Evolutionary conservation across 2,797 vertebrate genomes (phyloP).

Genomic region (Perodicticus potto): DNA sequence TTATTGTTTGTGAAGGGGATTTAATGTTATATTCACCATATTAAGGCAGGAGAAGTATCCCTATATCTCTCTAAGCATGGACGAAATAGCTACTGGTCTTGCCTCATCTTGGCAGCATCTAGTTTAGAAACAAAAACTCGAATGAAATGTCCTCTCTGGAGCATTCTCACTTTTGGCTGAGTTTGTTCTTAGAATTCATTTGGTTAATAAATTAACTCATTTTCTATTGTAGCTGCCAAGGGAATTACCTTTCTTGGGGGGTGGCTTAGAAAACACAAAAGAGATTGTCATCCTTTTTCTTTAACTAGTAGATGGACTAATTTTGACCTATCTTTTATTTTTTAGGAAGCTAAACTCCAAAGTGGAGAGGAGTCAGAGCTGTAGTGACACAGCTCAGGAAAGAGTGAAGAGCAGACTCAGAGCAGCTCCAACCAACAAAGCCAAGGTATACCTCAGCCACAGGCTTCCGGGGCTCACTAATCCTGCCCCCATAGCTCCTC

Average conservation of each 20-base stretch:
- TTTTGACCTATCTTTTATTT: slow-evolving; percentile 26
- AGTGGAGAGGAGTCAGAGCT: slow-evolving; percentile 95
- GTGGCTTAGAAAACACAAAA: slow-evolving; percentile 53
- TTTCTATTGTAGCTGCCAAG: slow-evolving; percentile 59
- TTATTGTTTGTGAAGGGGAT: slow-evolving; percentile 27
- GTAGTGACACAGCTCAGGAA: slow-evolving; percentile 92
- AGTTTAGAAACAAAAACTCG: slow-evolving; percentile 42
- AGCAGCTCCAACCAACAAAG: slow-evolving; percentile 83
- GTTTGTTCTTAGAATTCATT: slow-evolving; percentile 48
- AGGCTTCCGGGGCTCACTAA: not conserved
- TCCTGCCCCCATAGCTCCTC: not conserved
- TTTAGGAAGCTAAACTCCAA: slow-evolving; percentile 88
- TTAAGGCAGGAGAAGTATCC: not conserved
- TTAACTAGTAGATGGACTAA: not conserved
- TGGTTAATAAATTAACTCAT: slow-evolving; percentile 60
- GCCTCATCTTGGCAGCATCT: not conserved
- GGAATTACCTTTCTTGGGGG: slow-evolving; percentile 61
- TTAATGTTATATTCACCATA: not conserved
- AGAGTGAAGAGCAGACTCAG: slow-evolving; percentile 87
- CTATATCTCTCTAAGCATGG: not conserved
- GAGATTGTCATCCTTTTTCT: not conserved
- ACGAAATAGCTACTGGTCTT: not conserved
- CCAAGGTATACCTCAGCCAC: slow-evolving; percentile 87
- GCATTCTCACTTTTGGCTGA: not conserved
- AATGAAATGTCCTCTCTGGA: not conserved